Evolutionary conservation across 2,888 invertebrate genomes (phyloP), one percentile per base, ranked within the genome.

Genomic region (Phania funesta): DNA sequence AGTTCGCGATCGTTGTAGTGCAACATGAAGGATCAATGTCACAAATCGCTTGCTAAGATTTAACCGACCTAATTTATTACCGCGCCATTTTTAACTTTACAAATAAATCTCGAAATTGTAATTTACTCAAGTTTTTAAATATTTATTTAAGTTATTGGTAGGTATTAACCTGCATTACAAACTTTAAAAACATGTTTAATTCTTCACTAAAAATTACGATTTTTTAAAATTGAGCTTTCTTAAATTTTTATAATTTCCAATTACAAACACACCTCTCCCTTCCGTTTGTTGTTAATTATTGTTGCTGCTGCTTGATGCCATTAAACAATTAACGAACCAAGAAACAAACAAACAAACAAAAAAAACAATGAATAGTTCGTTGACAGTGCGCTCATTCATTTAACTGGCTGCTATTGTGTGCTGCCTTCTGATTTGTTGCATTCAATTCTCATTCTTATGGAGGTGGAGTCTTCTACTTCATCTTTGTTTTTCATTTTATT

Each of bases 401-500:
- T 41, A 68, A 44, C 56, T 64, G 32, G 41, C 41, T 50, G 67
- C 26, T 67, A 9, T 60, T 18, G 24, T 46, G 54, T 79, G 48
- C 82, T 52, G 82, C 74, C 74, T 82, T 82, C 82, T 82, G 82
- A 82, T 82, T 82, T 82, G 82, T 64, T 82, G 82, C 78, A 78
- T 82, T 80, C 38, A 58, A 48, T 64, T 78, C 38, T 78, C 68
- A 68, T 78, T 82, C 74, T 82, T 56, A 68, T 54, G 78, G 78
- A 82, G 82, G 82, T 74, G 82, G 82, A 82, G 82, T 62, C 82
- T 70, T 67, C 48, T 65, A 62, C 68, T 81, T 68, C 67, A 68
- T 81, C 76, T 74, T 82, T 78, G 71, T 68, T 70, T 50, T 58
- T 56, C 29, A 24, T 35, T 71, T 18, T 44, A 46, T 32, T 73